Conservation (phyloP, 2,113 vertebrate species). For the Gymnobelideus leadbeateri region DNA sequence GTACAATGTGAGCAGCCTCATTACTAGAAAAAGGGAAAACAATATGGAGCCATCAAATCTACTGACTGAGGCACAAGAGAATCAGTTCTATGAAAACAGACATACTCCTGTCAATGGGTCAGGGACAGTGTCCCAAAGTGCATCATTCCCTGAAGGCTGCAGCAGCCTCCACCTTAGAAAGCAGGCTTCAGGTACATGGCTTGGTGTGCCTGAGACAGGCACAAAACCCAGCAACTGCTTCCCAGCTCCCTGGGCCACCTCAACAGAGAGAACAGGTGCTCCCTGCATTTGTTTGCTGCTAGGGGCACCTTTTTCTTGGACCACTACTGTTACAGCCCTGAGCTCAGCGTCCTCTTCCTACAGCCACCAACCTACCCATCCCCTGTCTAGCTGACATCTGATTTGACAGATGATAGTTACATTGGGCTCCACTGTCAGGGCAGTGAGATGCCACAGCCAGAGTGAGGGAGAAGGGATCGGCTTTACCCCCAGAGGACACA, state of each 20-base stretch:
- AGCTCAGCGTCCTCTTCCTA: conserved; percentile 35
- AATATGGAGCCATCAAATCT: neutral
- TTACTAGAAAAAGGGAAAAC: neutral
- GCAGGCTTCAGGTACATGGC: conserved; percentile 10
- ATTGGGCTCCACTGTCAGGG: conserved; percentile 22
- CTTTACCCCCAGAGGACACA: conserved; percentile 6
- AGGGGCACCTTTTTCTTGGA: neutral
- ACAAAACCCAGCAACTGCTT: conserved; percentile 8
- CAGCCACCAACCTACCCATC: conserved; percentile 29
- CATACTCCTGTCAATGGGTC: neutral
- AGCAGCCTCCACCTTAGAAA: neutral
- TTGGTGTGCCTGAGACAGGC: neutral
- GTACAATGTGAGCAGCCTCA: neutral
- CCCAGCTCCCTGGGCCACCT: conserved; percentile 1
- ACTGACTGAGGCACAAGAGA: conserved; percentile 27
- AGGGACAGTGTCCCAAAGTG: conserved; percentile 41
- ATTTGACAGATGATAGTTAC: conserved; percentile 24
- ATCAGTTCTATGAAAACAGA: conserved; percentile 30
- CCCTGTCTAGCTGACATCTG: conserved; percentile 18
- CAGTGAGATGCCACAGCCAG: conserved; percentile 8
- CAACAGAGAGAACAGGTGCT: neutral
- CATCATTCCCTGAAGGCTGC: neutral
- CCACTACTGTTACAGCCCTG: conserved; percentile 20
- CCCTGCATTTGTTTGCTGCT: conserved; percentile 7
- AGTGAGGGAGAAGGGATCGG: conserved; percentile 13